Base-by-base conservation (phyloP, 2,888 invertebrate genomes). In the Agrochola macilenta region DNA sequence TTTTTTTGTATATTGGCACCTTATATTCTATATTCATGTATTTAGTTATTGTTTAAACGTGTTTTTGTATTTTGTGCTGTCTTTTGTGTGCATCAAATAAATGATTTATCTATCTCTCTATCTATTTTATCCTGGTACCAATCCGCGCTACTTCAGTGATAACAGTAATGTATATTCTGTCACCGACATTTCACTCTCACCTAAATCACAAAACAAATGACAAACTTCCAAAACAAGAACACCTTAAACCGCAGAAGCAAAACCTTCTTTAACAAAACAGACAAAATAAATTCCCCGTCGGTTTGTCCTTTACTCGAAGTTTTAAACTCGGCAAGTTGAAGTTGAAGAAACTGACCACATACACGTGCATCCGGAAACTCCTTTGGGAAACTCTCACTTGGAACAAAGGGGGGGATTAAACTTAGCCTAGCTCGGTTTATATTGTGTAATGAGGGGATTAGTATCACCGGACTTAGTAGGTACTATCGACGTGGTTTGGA, bases 391-490 rank as follows among this genome's bases (percentile, higher is more conserved):
- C 86, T 87, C 83, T 74, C 77, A 73, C 86, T 87, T 87, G 63
- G 85, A 88, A 90, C 90, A 90, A 91, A 89, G 87, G 81, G 82
- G 71, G 54, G 85, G 85, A 82, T 88, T 89, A 85, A 90, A 89
- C 84, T 90, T 88, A 66, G 85, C 63, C 81, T 65, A 69, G 78
- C 82, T 79, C 75, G 85, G 86, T 85, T 85, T 88, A 86, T 87
- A 87, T 87, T 88, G 87, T 90, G 91, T 91, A 91, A 90, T 91
- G 90, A 90, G 88, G 78, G 83, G 86, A 86, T 89, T 81, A 85
- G 81, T 82, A 86, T 83, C 79, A 74, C 72, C 69, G 76, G 79
- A 74, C 81, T 83, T 76, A 20, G 78, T 60, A 46, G 76, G 52
- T 52, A 52, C 52, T 82, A 75, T 85, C 63, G 79, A 83, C 54